Evolutionary conservation across 2,888 invertebrate species (phyloP).

Genomic region (Campoplex capitator): DNA sequence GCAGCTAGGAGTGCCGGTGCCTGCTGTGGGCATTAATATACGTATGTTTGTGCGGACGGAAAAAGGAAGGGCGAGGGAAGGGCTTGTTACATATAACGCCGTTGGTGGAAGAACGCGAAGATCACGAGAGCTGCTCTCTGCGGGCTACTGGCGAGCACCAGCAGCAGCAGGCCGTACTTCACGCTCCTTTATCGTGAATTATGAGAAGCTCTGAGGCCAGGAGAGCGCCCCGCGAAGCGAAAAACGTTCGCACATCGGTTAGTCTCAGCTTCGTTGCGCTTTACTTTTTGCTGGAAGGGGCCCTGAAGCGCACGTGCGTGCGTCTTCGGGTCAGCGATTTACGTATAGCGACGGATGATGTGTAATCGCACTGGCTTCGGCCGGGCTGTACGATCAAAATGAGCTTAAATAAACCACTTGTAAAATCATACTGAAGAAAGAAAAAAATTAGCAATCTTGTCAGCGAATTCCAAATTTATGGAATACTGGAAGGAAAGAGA

Average conservation of each 20-base stretch:
- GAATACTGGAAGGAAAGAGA: not conserved
- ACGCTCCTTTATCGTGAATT: constrained; percentile 76
- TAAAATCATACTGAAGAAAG: not conserved
- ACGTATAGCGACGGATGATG: constrained; percentile 10
- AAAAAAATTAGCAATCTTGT: not conserved
- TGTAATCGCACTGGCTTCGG: not conserved
- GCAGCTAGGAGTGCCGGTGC: constrained; percentile 48
- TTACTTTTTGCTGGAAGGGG: constrained; percentile 31
- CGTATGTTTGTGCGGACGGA: constrained; percentile 59
- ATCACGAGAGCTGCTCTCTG: constrained; percentile 61
- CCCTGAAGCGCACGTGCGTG: constrained; percentile 39
- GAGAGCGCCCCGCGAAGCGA: constrained; percentile 60
- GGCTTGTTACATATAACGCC: constrained; percentile 51
- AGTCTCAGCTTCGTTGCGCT: constrained; percentile 40
- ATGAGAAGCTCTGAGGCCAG: constrained; percentile 68
- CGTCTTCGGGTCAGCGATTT: constrained; percentile 20
- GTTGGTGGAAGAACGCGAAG: constrained; percentile 45
- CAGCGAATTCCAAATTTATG: not conserved
- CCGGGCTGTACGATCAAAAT: not conserved
- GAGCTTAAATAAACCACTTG: not conserved
- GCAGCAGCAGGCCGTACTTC: constrained; percentile 65
- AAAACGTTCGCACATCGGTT: constrained; percentile 60
- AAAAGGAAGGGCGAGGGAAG: constrained; percentile 18
- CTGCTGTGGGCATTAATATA: constrained; percentile 73
- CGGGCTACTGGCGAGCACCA: constrained; percentile 56